Percentiles rank a stretch among this genome's conserved stretches.
phyloP scores from a whole-genome alignment of 2,888 invertebrate species.

The Phaedon cochleariae region DNA sequence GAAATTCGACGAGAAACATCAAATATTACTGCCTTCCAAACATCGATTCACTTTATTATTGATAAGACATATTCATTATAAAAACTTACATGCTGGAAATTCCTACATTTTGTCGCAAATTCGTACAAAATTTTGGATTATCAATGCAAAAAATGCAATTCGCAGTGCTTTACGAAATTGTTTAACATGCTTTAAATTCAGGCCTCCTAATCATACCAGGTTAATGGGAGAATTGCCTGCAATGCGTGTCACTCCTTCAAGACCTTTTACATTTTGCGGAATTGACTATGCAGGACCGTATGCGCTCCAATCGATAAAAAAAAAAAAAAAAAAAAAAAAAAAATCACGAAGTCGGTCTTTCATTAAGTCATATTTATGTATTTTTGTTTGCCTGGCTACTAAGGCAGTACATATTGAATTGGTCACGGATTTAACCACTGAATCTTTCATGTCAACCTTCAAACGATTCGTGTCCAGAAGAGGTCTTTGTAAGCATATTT shows the following conservation, averaged over 20 bases:
- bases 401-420: slow-evolving; percentile 22
- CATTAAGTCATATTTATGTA: slow-evolving; percentile 20
- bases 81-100: slow-evolving; percentile 32
- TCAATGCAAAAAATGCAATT: slow-evolving; percentile 26
- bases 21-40: slow-evolving; percentile 28
- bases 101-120: neutral
- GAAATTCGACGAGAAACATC: slow-evolving; percentile 24
- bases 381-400: slow-evolving; percentile 26
- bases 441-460: slow-evolving; percentile 21
- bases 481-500: slow-evolving; percentile 21
- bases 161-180: slow-evolving; percentile 23
- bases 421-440: slow-evolving; percentile 20
- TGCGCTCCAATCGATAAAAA: slow-evolving; percentile 22
- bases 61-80: slow-evolving; percentile 29
- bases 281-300: slow-evolving; percentile 26
- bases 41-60: slow-evolving; percentile 31
- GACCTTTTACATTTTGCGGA: neutral
- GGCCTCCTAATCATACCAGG: slow-evolving; percentile 1
- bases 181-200: slow-evolving; percentile 30
- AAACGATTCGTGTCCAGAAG: slow-evolving; percentile 27
- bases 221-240: slow-evolving; percentile 35
- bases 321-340: slow-evolving; percentile 30
- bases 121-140: slow-evolving; percentile 26
- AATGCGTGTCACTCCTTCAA: slow-evolving; percentile 21
- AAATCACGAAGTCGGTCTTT: slow-evolving; percentile 38